Evolutionary conservation across 1,140 invertebrate genomes (phyloP).

Genomic region (Drosophila sp.): DNA sequence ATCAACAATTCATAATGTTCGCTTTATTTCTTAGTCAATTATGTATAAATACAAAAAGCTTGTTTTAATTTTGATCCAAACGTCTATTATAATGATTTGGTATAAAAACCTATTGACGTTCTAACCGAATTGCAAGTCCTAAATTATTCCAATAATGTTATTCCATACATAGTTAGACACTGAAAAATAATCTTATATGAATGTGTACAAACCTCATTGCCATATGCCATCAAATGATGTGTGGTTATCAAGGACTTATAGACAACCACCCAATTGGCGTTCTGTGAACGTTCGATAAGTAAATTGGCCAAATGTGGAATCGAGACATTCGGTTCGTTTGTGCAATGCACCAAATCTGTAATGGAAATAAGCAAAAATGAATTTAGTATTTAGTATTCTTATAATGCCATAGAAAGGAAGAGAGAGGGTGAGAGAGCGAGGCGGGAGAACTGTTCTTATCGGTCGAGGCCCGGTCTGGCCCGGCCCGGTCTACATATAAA

Average conservation of each 20-base stretch:
- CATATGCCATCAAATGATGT: slow-evolving; percentile 99
- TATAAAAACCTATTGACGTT: too few relatives aligned
- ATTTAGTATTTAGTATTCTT: background rate
- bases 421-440: background rate
- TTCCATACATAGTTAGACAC: too few relatives aligned
- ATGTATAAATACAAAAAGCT: too few relatives aligned
- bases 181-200: background rate
- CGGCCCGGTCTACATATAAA: background rate
- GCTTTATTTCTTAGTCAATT: too few relatives aligned
- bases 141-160: too few relatives aligned
- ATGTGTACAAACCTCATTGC: slow-evolving; percentile 94
- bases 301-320: slow-evolving; percentile 99
- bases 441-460: background rate
- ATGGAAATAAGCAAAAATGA: slow-evolving; percentile 20
- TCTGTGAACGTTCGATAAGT: slow-evolving; percentile 98
- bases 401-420: background rate
- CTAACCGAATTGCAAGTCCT: too few relatives aligned
- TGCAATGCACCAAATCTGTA: slow-evolving; percentile 99
- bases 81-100: too few relatives aligned
- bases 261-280: slow-evolving; percentile 98
- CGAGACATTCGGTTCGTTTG: slow-evolving; percentile 99
- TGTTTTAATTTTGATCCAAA: too few relatives aligned
- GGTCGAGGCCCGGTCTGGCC: background rate
- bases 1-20: too few relatives aligned
- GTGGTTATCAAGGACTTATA: slow-evolving; percentile 99